phyloP scores from a whole-genome alignment of 2,113 vertebrate species.

The Globicephala melas region DNA sequence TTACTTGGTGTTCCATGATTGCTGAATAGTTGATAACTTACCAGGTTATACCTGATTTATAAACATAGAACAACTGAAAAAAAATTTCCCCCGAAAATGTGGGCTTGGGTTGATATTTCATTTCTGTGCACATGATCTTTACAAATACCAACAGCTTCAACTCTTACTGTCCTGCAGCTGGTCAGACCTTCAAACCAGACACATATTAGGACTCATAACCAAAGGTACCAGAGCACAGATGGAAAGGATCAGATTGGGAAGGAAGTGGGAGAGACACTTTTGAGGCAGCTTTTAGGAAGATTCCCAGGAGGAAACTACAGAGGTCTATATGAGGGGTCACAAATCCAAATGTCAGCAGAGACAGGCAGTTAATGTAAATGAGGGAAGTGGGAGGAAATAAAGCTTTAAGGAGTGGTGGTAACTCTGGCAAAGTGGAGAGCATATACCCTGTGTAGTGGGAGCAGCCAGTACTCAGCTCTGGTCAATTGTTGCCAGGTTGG shows the following conservation, averaged over 20 bases:
- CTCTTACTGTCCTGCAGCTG: neutral
- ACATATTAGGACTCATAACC: neutral
- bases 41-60: neutral
- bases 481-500: neutral
- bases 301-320: neutral
- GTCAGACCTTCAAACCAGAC: neutral
- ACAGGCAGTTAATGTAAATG: neutral
- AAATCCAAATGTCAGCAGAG: neutral
- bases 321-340: neutral
- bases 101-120: neutral
- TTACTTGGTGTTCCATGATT: neutral
- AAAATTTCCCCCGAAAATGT: neutral
- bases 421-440: neutral
- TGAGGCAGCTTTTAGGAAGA: neutral
- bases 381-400: neutral
- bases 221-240: neutral
- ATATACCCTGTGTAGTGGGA: neutral
- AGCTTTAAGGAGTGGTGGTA: neutral
- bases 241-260: neutral
- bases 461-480: neutral
- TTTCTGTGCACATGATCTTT: neutral
- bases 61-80: conserved; percentile 13
- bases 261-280: neutral
- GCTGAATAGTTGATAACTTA: neutral
- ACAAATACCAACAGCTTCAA: neutral